A percentile compares a stretch with the other conserved stretches of the same genome.
Conservation (phyloP, 2,113 vertebrate species). For the Clinocottus analis region DNA sequence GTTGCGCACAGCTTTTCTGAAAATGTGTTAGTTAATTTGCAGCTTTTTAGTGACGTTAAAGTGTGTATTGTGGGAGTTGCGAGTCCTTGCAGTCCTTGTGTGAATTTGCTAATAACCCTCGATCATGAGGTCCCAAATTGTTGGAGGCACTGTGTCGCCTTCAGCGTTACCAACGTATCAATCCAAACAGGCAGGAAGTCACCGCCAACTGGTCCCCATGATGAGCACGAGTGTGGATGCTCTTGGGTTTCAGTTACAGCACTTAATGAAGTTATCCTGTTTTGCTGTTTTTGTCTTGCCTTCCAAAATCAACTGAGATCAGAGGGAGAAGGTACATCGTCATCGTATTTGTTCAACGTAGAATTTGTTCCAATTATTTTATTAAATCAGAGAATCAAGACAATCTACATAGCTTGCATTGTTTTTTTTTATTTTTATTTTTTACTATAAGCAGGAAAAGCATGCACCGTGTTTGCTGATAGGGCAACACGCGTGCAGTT, state of each 20-base stretch:
- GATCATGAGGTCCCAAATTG: constrained; percentile 39
- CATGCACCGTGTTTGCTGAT: too few species aligned
- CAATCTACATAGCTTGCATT: too few species aligned
- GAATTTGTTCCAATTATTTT: too few species aligned
- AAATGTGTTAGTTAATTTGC: constrained; percentile 53
- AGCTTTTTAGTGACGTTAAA: constrained; percentile 36
- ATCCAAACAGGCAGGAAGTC: constrained; percentile 29
- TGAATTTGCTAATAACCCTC: constrained; percentile 47
- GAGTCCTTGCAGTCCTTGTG: constrained; percentile 33
- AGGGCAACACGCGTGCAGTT: too few species aligned
- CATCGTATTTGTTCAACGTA: too few species aligned
- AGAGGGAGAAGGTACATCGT: too few species aligned
- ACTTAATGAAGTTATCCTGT: not conserved
- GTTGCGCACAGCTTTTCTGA: constrained; percentile 31
- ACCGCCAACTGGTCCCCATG: constrained; percentile 38
- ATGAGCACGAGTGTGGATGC: not conserved
- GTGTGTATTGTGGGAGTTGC: constrained; percentile 19
- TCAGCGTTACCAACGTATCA: constrained; percentile 33
- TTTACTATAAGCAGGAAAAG: too few species aligned
- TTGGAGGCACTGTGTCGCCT: constrained; percentile 29
- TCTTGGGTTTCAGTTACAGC: not conserved
- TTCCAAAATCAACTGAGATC: too few species aligned
- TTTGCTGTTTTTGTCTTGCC: not conserved
- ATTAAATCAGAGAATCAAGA: too few species aligned
- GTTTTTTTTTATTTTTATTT: too few species aligned